phyloP scores from a whole-genome alignment of 1,140 invertebrate species.

The Hyposmocoma kahamanoa region DNA sequence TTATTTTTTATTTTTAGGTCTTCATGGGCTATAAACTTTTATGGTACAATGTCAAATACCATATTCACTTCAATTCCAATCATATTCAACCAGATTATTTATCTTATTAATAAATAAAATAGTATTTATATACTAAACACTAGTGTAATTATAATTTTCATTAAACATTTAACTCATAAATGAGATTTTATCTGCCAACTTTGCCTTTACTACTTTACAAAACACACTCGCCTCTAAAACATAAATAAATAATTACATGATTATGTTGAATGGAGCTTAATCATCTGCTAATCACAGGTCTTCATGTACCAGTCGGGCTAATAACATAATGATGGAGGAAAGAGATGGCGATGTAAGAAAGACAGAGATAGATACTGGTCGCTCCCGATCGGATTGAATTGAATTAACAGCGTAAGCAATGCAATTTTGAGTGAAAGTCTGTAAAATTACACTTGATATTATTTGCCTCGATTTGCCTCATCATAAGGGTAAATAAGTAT shows the following conservation, averaged over 20 bases:
- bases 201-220: no score
- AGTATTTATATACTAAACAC: no score
- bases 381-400: slow-evolving; percentile 3
- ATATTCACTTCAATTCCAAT: no score
- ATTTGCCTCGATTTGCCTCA: slow-evolving; percentile 10
- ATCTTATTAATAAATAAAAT: no score
- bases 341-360: slow-evolving; percentile 18
- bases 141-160: no score
- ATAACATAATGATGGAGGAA: slow-evolving; percentile 60
- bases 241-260: slow-evolving; percentile 71
- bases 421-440: slow-evolving; percentile 29
- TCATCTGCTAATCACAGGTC: slow-evolving; percentile 63
- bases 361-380: slow-evolving; percentile 18
- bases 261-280: slow-evolving; percentile 68
- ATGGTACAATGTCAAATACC: no score
- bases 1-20: no score
- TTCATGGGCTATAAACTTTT: no score
- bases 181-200: no score
- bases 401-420: slow-evolving; percentile 18
- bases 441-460: slow-evolving; percentile 9
- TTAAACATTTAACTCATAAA: no score
- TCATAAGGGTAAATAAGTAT: neutral
- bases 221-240: slow-evolving; percentile 61
- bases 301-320: slow-evolving; percentile 40
- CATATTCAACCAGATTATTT: no score